Conservation (phyloP, 2,113 vertebrate species). For the Cacatua alba region DNA sequence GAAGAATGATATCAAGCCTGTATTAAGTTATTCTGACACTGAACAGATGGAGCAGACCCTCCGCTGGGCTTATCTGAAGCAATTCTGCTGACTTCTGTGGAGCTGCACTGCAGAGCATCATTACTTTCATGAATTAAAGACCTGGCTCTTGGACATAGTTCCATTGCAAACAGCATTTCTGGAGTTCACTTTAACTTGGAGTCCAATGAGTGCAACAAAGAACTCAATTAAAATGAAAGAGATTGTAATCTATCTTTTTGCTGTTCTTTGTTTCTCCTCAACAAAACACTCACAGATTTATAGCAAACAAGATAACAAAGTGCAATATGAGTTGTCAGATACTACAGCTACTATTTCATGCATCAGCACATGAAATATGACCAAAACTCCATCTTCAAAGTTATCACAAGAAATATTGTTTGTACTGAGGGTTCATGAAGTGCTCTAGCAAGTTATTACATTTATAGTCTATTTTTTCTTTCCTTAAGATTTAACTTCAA, state of each 20-base stretch:
- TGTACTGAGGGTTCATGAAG: background rate
- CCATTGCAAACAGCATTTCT: background rate
- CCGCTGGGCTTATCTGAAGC: background rate
- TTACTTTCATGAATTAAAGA: background rate
- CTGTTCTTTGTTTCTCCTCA: background rate
- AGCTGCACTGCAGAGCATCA: background rate
- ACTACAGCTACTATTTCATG: background rate
- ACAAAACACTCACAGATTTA: background rate
- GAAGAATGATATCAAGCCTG: background rate
- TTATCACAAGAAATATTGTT: constrained; percentile 7
- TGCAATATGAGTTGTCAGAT: background rate
- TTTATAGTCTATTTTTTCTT: background rate
- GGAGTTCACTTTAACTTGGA: background rate
- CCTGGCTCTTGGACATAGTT: background rate
- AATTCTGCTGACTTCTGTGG: background rate
- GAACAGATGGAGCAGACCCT: background rate
- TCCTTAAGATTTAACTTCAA: background rate
- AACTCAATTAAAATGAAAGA: background rate
- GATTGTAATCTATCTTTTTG: background rate
- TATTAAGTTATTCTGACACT: background rate
- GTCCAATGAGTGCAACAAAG: background rate
- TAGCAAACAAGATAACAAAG: background rate
- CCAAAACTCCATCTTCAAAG: background rate
- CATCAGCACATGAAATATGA: background rate
- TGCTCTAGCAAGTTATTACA: background rate